phyloP scores from a whole-genome alignment of 2,113 vertebrate species.

The Machaerirhynchus nigripectus region DNA sequence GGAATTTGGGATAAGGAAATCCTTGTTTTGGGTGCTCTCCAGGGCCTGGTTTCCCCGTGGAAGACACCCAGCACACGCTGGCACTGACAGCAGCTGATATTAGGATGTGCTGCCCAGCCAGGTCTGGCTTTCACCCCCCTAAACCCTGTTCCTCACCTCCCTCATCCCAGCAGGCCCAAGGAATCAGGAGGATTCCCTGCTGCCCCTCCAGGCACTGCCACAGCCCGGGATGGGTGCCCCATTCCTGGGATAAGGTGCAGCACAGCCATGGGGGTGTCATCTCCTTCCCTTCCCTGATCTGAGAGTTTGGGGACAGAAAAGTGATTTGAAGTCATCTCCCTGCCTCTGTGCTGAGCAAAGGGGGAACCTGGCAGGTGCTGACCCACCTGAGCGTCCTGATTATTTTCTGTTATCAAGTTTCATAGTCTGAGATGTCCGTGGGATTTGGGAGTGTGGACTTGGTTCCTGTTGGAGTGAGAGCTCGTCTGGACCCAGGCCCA shows the following conservation, averaged over 20 bases:
- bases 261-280: background rate
- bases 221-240: background rate
- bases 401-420: background rate
- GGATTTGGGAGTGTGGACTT: background rate
- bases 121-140: background rate
- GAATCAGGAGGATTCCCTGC: background rate
- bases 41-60: background rate
- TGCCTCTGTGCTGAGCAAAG: background rate
- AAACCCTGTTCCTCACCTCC: background rate
- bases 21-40: background rate
- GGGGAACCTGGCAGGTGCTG: background rate
- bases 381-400: background rate
- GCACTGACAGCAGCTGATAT: background rate
- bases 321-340: background rate
- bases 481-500: too few species aligned
- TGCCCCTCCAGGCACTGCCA: background rate
- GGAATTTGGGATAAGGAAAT: background rate
- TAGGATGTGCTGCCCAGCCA: background rate
- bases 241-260: background rate
- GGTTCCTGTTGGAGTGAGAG: too few species aligned
- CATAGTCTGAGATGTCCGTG: rapidly evolving
- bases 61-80: background rate
- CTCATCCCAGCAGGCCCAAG: background rate
- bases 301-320: background rate
- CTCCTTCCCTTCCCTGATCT: background rate